Percentiles rank a stretch among this genome's conserved stretches.
These are phyloP conservation scores for Acronicta alni DNA, from an alignment of 2,888 invertebrate genomes.

Conservation along the genomic window DNA sequence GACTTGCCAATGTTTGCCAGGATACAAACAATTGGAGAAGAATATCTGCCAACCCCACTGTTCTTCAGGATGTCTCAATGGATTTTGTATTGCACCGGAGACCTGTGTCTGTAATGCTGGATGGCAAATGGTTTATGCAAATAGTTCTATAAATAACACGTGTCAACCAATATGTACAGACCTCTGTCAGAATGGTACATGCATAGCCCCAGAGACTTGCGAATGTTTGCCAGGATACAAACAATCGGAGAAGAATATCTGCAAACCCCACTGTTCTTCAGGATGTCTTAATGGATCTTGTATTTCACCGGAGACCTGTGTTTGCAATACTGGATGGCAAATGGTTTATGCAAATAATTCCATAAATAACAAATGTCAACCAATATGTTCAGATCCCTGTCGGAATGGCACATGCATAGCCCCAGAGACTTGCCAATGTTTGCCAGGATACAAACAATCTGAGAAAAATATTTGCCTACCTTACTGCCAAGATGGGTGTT, in stretches of 20 bases:
- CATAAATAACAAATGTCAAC: conserved; percentile 20
- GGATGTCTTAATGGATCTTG: conserved; percentile 22
- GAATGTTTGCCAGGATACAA: conserved; percentile 23
- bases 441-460: conserved; percentile 5
- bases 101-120: conserved; percentile 20
- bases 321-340: conserved; percentile 22
- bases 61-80: conserved; percentile 7
- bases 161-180: conserved; percentile 25
- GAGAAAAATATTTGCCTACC: conserved; percentile 25
- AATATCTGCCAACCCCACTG: conserved; percentile 20
- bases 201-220: conserved; percentile 30
- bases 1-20: conserved; percentile 17
- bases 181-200: conserved; percentile 16
- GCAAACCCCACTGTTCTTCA: conserved; percentile 22
- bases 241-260: neutral
- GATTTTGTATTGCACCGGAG: conserved; percentile 15
- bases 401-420: conserved; percentile 18
- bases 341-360: neutral
- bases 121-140: conserved; percentile 7
- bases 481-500: conserved; percentile 22
- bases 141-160: neutral
- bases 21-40: conserved; percentile 3
- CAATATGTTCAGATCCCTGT: conserved; percentile 31
- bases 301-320: conserved; percentile 18
- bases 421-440: conserved; percentile 8